Evolutionary conservation across 1,140 invertebrate species (phyloP), one percentile per base, ranked within the genome.

Genomic region (Spodoptera frugiperda): DNA sequence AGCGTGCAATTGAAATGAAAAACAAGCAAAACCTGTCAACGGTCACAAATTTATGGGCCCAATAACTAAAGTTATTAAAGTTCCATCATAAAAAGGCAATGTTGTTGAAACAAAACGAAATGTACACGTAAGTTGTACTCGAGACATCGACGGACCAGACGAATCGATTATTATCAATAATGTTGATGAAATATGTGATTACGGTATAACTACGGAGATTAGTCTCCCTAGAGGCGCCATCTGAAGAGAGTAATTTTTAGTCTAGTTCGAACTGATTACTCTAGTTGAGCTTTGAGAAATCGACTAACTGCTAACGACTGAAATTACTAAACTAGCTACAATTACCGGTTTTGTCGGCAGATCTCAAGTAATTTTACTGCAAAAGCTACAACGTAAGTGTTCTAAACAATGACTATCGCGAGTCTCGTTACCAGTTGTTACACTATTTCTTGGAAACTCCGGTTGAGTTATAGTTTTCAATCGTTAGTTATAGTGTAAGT

Each of bases 241-340:
- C 48, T 12, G 39, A 17, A 57, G 53, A 21, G 67, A 21, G 21
- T n/a, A 59, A 59, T 59, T 61, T 61, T 39, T 33, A 65, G 61
- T 65, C 55, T 9, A 73, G 39, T 73, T 33, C 10, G 19, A 19
- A 44, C 55, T 73, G 33, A 55, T 44, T 55, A 44, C 8, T 33
- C 49, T 30, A 33, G 15, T 68, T 71, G 53, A 71, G 33, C 53
- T 71, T 17, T 53, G 48, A 71, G 68, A 73, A 73, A 73, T 61
- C 71, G 46, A 44, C 12, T 49, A 59, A 73, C 55, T 39, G 53
- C 51, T 55, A 71, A 65, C 61, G 21, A 59, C 55, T 49, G 55
- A 73, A 61, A 73, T 73, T 49, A 73, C 71, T 57, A 49, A 49
- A 49, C 55, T 73, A 54, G 54, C 33, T 70, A 72, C 71, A 17